Base-by-base conservation (phyloP, 2,113 vertebrate genomes). In the Panthera leo region DNA sequence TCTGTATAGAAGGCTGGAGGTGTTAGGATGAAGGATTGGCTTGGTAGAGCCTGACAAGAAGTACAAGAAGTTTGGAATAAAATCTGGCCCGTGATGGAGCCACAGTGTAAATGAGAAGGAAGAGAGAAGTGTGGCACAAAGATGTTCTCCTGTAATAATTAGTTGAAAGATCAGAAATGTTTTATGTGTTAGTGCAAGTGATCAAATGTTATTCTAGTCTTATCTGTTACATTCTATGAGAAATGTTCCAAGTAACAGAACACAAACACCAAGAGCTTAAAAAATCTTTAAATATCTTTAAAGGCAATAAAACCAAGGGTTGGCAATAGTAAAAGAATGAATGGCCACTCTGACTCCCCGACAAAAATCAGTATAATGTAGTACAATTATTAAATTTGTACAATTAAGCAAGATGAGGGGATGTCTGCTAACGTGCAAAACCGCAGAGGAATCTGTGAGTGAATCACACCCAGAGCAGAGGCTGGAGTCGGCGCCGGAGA, bases 221-320 rank as follows among this genome's bases (percentile, higher is more conserved):
- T 83, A 36, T 61, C 73, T 53, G 31, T 85, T 84, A 27, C 36
- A 34, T 85, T 71, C 34, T 78, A 63, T 11, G 53, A 21, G 48
- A 70, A 80, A 88, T 55, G 29, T 80, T 67, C 29, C 85, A 73
- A 76, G 14, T 31, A 67, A 45, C 34, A 67, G 36, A 45, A 13
- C 12, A 31, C 51, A 34, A 73, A 63, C 36, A 39, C 51, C 51
- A 84, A 11, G 75, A 68, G 25, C 75, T 42, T 14, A 27, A 63
- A 48, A 68, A 68, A 31, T 39, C 58, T 92, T 83, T 96, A 67
- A 55, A 87, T 42, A 71, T 34, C 58, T 92, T 83, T 96, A 75
- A 55, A 87, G 53, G 29, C 45, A 82, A 14, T 71, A 65, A 82
- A 13, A 55, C n/a, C 16, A 83, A 75, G 9, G 75, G 23, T 73